A percentile compares a stretch with the other conserved stretches of the same genome.
phyloP scores from a whole-genome alignment of 2,113 vertebrate genomes.

The Neoarius graeffei region DNA sequence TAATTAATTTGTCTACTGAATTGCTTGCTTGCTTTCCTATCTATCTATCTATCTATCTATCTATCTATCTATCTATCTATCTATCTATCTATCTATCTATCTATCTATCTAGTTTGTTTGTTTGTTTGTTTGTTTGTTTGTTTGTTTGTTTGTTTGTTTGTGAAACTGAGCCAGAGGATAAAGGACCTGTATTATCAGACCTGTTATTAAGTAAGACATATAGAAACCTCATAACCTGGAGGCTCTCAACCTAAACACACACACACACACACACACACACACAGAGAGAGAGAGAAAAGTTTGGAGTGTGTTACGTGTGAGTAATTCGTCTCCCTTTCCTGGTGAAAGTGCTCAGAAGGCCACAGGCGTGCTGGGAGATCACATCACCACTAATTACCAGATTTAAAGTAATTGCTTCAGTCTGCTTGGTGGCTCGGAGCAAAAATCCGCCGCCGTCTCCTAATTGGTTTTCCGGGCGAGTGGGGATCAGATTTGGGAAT shows the following conservation, averaged over 20 bases:
- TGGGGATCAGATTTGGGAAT: constrained; percentile 62
- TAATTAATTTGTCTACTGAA: background rate
- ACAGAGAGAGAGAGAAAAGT: background rate
- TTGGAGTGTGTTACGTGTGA: constrained; percentile 17
- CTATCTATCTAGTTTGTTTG: background rate
- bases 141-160: background rate
- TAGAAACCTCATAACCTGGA: background rate
- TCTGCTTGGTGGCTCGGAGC: constrained; percentile 64
- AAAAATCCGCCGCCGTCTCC: constrained; percentile 66
- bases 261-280: constrained; percentile 5
- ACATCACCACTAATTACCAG: constrained; percentile 73
- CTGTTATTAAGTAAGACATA: background rate
- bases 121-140: background rate
- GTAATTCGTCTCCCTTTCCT: background rate
- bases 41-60: background rate
- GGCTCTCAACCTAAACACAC: background rate
- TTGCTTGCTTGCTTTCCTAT: background rate
- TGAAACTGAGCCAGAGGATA: background rate
- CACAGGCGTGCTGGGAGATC: constrained; percentile 63
- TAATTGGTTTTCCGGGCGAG: constrained; percentile 70
- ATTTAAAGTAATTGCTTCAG: constrained; percentile 74
- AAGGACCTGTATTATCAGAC: background rate
- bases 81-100: background rate
- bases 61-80: background rate
- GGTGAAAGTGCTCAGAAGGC: constrained; percentile 49